These are phyloP conservation scores for Phrynocephalus vlangalii DNA, from an alignment of 2,797 vertebrate genomes.

Conservation along the genomic window DNA sequence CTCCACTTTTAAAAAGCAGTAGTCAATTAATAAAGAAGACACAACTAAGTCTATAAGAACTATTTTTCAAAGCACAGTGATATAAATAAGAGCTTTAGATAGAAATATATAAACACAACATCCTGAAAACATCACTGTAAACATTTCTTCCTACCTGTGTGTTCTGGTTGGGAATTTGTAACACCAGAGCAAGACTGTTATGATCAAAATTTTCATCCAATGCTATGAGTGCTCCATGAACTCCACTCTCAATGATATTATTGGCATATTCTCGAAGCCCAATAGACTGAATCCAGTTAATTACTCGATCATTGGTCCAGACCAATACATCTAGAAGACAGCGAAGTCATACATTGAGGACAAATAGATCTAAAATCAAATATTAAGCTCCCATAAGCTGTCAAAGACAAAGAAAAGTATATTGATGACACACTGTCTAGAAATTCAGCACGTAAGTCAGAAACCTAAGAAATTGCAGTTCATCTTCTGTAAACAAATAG, in stretches of 20 bases:
- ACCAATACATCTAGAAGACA: conserved; percentile 79
- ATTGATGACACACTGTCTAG: neutral
- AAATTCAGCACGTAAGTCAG: neutral
- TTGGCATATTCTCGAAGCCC: conserved; percentile 92
- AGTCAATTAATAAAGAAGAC: neutral
- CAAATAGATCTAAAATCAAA: neutral
- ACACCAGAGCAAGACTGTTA: conserved; percentile 91
- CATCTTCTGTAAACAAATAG: neutral
- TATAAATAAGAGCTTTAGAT: neutral
- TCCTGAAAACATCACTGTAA: neutral
- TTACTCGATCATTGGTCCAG: conserved; percentile 85
- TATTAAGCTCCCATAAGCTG: neutral
- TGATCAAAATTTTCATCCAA: conserved; percentile 96
- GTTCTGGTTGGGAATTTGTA: conserved; percentile 97
- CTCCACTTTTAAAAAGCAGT: neutral
- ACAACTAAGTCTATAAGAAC: neutral
- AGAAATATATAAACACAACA: neutral
- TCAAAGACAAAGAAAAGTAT: neutral
- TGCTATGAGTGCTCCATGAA: conserved; percentile 90
- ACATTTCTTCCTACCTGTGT: conserved; percentile 85
- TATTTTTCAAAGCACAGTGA: neutral
- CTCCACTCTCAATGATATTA: conserved; percentile 90
- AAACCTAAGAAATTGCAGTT: neutral
- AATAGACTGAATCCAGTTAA: conserved; percentile 91
- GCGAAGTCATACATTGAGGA: neutral